Percentiles rank a stretch among this genome's conserved stretches.
These are phyloP conservation scores for Ctenomys sociabilis DNA, from an alignment of 2,113 vertebrate species.

Conservation along the genomic window DNA sequence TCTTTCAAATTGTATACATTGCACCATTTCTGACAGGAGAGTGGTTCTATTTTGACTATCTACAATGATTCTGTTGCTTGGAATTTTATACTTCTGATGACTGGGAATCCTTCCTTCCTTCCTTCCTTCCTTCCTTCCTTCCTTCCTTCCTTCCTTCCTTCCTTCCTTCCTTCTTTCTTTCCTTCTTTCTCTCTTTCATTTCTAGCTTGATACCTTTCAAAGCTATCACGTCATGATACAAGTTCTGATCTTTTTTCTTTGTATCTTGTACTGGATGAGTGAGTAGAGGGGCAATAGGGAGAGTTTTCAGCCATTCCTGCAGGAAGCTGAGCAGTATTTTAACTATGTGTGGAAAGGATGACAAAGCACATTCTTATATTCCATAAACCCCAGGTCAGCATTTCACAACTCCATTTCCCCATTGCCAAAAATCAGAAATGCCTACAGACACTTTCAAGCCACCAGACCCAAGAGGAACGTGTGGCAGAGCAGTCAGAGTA, in stretches of 20 bases:
- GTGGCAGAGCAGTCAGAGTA: background rate
- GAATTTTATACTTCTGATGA: conserved; percentile 18
- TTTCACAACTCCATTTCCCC: background rate
- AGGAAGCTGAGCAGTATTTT: conserved; percentile 30
- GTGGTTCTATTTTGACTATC: conserved; percentile 46
- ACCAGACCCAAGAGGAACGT: background rate
- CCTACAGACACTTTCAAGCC: background rate
- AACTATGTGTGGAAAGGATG: background rate
- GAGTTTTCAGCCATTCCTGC: background rate
- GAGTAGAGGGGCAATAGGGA: background rate
- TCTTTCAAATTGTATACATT: background rate
- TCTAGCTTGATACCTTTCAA: conserved; percentile 43
- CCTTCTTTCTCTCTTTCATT: background rate
- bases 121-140: background rate
- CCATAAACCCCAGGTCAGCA: background rate
- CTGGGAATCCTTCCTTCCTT: background rate
- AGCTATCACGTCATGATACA: background rate
- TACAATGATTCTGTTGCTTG: background rate
- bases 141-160: too few species aligned
- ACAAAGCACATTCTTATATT: background rate
- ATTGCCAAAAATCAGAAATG: background rate
- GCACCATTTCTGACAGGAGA: conserved; percentile 14
- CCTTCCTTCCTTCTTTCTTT: too few species aligned
- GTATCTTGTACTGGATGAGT: background rate
- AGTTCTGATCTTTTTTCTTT: background rate